Evolutionary conservation across 2,888 invertebrate genomes (phyloP), one percentile per base, ranked within the genome.

Genomic region (Pollenia griseotomentosa): DNA sequence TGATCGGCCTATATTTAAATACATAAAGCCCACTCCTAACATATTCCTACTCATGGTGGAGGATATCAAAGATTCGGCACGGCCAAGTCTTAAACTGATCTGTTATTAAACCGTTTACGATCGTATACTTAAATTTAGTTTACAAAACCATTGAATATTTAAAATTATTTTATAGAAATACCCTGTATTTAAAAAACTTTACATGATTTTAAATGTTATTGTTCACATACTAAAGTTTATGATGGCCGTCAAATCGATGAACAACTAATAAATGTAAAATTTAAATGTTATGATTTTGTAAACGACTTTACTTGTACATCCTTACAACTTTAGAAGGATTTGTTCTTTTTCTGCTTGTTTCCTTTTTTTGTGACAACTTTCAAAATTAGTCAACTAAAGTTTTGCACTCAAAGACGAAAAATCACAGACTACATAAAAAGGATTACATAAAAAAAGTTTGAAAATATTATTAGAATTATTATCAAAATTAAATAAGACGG

Each of bases 201-300:
- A 59, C 71, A 71, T 46, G 46, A 46, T 63, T 33, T 63, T 44
- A 63, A 63, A 71, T 71, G 46, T 55, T 63, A 63, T 73, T 65
- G 55, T 63, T 33, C 12, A 46, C 12, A 80, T 73, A 44, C 51
- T 70, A 63, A 80, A 71, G 16, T 65, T 73, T 57, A 2, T 65
- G 73, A 55, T 16, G 59, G 42, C 61, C 53, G 46, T 55, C 75
- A 61, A 61, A 33, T 75, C 68, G 81, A 73, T 77, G 63, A 48
- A 48, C n/a, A 55, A 23, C 65, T 42, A 83, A 71, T 77, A 71
- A 83, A 83, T 71, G 57, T 83, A 65, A 78, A 70, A 63, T 83
- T 78, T 78, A 73, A 78, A 83, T 78, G 71, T 78, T 83, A 83
- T 73, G 77, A 73, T 83, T 65, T 71, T 78, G 65, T 78, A 57